Evolutionary conservation across 2,113 vertebrate genomes (phyloP), one percentile per base, ranked within the genome.

Genomic region (Tachycineta bicolor): DNA sequence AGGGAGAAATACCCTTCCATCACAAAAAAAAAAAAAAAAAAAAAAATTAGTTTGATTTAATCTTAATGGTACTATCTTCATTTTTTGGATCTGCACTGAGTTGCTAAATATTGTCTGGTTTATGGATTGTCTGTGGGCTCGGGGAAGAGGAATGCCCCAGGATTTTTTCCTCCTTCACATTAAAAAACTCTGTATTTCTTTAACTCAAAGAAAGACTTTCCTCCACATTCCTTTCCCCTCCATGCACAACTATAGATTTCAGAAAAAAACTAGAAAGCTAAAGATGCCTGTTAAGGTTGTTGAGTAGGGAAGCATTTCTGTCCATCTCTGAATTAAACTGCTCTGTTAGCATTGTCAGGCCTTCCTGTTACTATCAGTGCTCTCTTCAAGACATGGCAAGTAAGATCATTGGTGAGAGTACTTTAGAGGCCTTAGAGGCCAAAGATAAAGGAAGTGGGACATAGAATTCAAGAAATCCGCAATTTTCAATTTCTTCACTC

Each of bases 391-490:
- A 70, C 26, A n/a, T 11, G 15, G 23, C 49, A 92, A 67, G 33
- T 21, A 85, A 68, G 14, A 59, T 46, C 28, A 75, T 2, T 50
- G 34, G 8, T 9, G 2, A 16, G 18, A 83, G 19, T 22, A 88
- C 18, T 73, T 64, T 4, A 76, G 21, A 83, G 24, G 41, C 12
- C 63, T 64, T 4, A 76, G 21, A 83, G 24, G 41, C 12, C 63
- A 86, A 77, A 64, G 64, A 62, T n/a, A 44, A 22, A 83, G 50
- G 11, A 64, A 68, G 24, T 10, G 1, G 34, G 33, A 24, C 44
- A 73, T 0, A 49, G 14, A 4, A 2, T 73, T 52, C 10, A 64
- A 25, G 20, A 88, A 50, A 34, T 22, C 60, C 0, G 1, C 21
- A 37, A 71, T 82, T 87, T 84, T 67, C 13, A 23, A 33, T 70